phyloP scores from a whole-genome alignment of 2,888 invertebrate species.

The Eupelmus urozonus region DNA sequence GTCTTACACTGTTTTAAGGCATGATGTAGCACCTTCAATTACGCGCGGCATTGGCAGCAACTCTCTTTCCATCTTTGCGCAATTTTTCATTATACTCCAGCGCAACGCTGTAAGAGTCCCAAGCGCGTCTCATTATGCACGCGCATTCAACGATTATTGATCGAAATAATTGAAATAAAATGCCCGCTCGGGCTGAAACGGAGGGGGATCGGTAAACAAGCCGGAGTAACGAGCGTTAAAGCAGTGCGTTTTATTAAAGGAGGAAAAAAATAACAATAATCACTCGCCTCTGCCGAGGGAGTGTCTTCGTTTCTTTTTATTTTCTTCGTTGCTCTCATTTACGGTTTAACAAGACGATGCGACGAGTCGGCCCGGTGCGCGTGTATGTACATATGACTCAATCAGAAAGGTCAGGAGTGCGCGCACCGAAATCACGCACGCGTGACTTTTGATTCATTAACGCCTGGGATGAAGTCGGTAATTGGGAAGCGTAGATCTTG shows the following conservation, averaged over 20 bases:
- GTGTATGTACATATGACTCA: background rate
- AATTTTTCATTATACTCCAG: background rate
- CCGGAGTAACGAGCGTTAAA: background rate
- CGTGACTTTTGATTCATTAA: no score
- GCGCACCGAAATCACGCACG: background rate
- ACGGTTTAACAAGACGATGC: slow-evolving; percentile 20
- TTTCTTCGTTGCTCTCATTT: slow-evolving; percentile 9
- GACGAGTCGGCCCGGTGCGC: background rate
- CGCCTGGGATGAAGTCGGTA: no score
- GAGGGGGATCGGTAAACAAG: background rate
- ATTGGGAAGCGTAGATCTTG: no score
- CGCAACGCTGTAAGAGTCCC: background rate
- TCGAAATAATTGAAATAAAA: slow-evolving; percentile 9
- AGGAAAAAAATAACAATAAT: slow-evolving; percentile 2
- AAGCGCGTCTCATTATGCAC: background rate
- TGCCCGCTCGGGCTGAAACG: slow-evolving; percentile 4
- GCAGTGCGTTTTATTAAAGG: slow-evolving; percentile 18
- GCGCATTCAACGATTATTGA: slow-evolving; percentile 5
- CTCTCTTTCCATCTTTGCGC: slow-evolving; percentile 17
- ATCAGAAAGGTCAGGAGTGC: slow-evolving; percentile 17
- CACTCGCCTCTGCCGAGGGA: background rate
- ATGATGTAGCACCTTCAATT: background rate
- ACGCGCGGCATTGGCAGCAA: background rate
- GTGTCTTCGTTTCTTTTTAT: background rate
- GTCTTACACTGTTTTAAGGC: slow-evolving; percentile 5